Evolutionary conservation across 2,888 invertebrate species (phyloP).

Genomic region (Plebejus melissa): DNA sequence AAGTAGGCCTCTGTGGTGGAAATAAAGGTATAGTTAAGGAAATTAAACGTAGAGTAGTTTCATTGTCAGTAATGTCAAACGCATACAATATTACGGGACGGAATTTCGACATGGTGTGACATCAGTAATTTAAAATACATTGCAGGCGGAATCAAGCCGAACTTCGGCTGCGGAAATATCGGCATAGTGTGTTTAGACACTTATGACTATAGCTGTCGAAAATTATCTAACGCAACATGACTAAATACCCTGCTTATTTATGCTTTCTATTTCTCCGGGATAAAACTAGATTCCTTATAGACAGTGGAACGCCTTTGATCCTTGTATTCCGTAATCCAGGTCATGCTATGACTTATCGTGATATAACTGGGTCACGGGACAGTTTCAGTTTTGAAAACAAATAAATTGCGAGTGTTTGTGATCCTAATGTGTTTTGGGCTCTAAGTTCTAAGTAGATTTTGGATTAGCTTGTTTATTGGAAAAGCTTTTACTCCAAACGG

Average conservation of each 20-base stretch:
- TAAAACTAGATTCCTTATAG: background rate
- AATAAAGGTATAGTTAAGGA: too few species aligned
- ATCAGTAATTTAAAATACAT: too few species aligned
- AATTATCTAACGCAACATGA: background rate
- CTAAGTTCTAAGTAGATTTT: background rate
- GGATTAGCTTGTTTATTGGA: background rate
- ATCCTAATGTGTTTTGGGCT: constrained; percentile 18
- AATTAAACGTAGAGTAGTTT: too few species aligned
- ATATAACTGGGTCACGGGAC: constrained; percentile 6
- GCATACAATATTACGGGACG: too few species aligned
- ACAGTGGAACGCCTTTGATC: background rate
- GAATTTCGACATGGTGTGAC: too few species aligned
- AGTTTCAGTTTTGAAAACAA: constrained; percentile 6
- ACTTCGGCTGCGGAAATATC: too few species aligned
- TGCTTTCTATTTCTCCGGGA: background rate
- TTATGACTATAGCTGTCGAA: too few species aligned
- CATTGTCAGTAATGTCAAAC: too few species aligned
- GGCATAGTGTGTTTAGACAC: too few species aligned
- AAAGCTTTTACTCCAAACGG: background rate
- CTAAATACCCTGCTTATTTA: background rate
- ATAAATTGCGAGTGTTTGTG: constrained; percentile 25
- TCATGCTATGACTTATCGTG: constrained; percentile 1
- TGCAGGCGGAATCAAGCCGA: too few species aligned
- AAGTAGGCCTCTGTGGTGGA: background rate
- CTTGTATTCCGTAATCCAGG: constrained; percentile 1